Evolutionary conservation across 2,888 invertebrate genomes (phyloP).

Genomic region (Athalia cordata): DNA sequence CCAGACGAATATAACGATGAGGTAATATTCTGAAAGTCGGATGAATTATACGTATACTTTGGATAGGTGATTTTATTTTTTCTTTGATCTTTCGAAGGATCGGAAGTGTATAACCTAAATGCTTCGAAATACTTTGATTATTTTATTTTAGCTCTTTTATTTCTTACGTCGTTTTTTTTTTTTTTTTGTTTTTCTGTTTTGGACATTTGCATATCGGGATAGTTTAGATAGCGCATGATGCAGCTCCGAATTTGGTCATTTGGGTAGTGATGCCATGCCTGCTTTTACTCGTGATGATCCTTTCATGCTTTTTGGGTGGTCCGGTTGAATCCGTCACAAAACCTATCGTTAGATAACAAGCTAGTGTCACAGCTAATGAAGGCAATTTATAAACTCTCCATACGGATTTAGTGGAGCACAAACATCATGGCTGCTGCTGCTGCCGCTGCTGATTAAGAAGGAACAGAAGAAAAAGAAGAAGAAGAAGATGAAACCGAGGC

Average conservation of each 20-base stretch:
- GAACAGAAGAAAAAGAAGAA: neutral
- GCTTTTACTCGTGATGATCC: no score
- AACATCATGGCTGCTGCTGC: neutral
- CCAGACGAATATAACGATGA: no score
- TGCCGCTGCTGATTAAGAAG: neutral
- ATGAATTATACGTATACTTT: neutral
- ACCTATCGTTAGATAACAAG: slow-evolving; percentile 30
- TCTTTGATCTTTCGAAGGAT: no score
- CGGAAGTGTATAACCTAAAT: no score
- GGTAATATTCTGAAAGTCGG: neutral
- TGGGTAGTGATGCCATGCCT: neutral
- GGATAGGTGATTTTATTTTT: no score
- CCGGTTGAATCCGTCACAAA: slow-evolving; percentile 38
- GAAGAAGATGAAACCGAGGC: neutral
- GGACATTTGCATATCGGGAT: slow-evolving; percentile 35
- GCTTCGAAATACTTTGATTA: no score
- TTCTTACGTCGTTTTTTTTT: neutral
- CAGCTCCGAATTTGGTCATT: slow-evolving; percentile 37
- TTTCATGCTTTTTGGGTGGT: slow-evolving; percentile 29
- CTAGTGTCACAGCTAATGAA: slow-evolving; percentile 36
- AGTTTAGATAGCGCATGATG: slow-evolving; percentile 32
- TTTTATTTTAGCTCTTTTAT: neutral
- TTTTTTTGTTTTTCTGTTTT: neutral
- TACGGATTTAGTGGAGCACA: slow-evolving; percentile 8
- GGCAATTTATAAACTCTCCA: slow-evolving; percentile 29